These are phyloP conservation scores for Trogon surrucura DNA, from an alignment of 2,113 vertebrate genomes.

Conservation along the genomic window DNA sequence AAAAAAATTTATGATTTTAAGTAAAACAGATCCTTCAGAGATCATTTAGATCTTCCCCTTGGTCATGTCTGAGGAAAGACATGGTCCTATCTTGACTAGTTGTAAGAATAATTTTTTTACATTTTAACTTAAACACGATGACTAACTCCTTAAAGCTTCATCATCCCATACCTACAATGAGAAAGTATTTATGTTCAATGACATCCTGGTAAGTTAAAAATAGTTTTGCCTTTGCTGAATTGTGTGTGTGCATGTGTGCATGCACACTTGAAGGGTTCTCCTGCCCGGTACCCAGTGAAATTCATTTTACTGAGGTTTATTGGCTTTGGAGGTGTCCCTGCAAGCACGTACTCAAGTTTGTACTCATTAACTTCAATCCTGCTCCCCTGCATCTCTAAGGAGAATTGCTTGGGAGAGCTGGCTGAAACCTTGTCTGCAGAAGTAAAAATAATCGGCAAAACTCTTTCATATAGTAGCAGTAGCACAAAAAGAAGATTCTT, in stretches of 20 bases:
- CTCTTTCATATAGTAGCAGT: fast-evolving
- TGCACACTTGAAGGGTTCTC: neutral
- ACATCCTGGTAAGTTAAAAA: neutral
- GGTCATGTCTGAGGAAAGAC: neutral
- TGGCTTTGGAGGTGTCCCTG: neutral
- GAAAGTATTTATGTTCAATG: neutral
- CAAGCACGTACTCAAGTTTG: neutral
- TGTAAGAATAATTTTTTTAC: neutral
- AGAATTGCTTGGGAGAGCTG: neutral
- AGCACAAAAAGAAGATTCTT: neutral
- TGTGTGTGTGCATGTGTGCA: neutral
- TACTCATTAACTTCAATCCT: neutral
- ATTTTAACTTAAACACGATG: neutral
- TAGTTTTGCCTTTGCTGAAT: neutral
- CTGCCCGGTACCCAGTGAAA: neutral
- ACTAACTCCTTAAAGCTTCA: neutral
- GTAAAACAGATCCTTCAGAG: neutral
- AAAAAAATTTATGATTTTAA: neutral
- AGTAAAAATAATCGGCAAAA: neutral
- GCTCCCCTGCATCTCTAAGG: neutral
- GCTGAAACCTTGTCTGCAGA: neutral
- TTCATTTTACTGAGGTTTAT: neutral
- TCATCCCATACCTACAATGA: neutral
- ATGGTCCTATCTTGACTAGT: neutral
- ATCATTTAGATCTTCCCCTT: neutral